Conservation (phyloP, 2,113 vertebrate genomes). For the Coracopsis vasa region DNA sequence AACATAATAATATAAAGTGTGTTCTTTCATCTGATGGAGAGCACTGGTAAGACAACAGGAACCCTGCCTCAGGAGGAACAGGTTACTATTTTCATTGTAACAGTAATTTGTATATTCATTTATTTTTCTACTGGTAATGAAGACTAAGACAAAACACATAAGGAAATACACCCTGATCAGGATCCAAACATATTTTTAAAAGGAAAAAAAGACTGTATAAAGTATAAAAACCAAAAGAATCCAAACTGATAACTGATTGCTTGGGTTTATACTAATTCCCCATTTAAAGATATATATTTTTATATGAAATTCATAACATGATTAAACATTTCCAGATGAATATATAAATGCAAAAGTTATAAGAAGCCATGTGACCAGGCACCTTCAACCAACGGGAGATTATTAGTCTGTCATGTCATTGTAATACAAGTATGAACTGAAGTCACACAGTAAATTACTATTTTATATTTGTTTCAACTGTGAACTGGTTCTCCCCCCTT, state of each 20-base stretch:
- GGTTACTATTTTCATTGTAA: not conserved
- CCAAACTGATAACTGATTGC: rapidly evolving
- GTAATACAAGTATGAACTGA: not conserved
- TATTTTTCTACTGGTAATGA: not conserved
- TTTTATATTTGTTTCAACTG: not conserved
- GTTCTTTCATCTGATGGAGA: not conserved
- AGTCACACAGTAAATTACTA: not conserved
- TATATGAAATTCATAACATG: not conserved
- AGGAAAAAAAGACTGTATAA: not conserved
- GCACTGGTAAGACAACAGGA: rapidly evolving
- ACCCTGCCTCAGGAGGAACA: not conserved
- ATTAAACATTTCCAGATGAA: not conserved
- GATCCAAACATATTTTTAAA: not conserved
- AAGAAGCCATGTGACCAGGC: not conserved
- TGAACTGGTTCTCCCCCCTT: not conserved
- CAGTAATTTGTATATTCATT: not conserved
- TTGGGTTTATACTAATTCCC: not conserved
- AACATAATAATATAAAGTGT: not conserved
- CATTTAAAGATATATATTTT: not conserved
- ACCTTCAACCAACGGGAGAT: not conserved
- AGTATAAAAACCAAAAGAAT: not conserved
- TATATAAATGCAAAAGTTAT: not conserved
- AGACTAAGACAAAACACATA: not conserved
- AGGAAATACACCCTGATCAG: not conserved
- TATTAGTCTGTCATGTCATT: not conserved